These are phyloP conservation scores for Phocides pigmalion DNA, from an alignment of 1,140 invertebrate species.

Conservation along the genomic window DNA sequence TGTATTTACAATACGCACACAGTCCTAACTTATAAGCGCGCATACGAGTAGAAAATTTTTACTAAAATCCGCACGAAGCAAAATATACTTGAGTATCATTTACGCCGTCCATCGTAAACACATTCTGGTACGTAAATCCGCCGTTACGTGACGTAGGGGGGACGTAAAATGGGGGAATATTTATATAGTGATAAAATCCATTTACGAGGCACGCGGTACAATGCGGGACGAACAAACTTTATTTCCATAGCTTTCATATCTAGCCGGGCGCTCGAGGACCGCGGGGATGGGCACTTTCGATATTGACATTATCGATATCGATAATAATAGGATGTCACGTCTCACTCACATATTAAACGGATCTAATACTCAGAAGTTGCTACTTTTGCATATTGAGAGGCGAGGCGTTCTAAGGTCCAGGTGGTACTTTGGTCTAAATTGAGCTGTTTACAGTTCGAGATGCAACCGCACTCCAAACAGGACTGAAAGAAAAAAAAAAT, in stretches of 20 bases:
- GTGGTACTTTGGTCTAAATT: no score
- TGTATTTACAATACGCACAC: no score
- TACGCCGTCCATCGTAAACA: conserved; percentile 27
- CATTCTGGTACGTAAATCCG: conserved; percentile 45
- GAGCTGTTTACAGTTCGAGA: no score
- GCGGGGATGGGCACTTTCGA: conserved; percentile 41
- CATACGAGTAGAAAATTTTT: not conserved
- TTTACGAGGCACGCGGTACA: conserved; percentile 69
- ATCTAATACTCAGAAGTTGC: no score
- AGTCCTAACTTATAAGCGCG: not conserved
- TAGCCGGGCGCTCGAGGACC: conserved; percentile 44
- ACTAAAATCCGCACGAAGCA: not conserved
- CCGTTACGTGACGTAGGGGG: conserved; percentile 50
- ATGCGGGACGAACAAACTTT: conserved; percentile 77
- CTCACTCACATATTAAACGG: no score
- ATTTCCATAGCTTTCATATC: conserved; percentile 81
- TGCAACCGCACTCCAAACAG: no score
- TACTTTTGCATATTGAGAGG: no score
- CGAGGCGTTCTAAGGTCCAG: no score
- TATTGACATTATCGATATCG: conserved; percentile 36
- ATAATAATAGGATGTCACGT: not conserved
- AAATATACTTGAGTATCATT: conserved; percentile 14
- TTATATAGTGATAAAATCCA: conserved; percentile 81
- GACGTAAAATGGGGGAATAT: conserved; percentile 62
- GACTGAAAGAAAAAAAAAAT: no score